Evolutionary conservation across 2,113 vertebrate species (phyloP).

Genomic region (Pollachius pollachius): DNA sequence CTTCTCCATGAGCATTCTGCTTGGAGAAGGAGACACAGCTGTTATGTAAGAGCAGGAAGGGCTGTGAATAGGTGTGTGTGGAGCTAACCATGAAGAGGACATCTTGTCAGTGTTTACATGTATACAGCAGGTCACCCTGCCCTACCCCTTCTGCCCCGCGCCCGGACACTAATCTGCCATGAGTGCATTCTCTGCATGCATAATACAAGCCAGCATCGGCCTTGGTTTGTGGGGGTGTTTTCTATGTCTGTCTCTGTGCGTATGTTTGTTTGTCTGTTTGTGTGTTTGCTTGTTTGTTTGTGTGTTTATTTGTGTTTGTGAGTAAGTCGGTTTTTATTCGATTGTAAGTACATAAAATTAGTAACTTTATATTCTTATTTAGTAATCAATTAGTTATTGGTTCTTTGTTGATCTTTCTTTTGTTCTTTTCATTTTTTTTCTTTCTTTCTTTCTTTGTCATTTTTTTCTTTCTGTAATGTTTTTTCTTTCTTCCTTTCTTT

Average conservation of each 20-base stretch:
- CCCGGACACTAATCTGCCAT: slow-evolving; percentile 64
- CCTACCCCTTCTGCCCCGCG: slow-evolving; percentile 55
- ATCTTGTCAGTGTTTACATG: slow-evolving; percentile 59
- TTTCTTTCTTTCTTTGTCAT: neutral
- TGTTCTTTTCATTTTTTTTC: neutral
- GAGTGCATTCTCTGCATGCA: slow-evolving; percentile 56
- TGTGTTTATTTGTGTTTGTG: neutral
- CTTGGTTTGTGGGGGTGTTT: too few species aligned
- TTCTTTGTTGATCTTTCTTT: neutral
- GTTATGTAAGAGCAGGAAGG: too few species aligned
- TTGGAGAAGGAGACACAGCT: too few species aligned
- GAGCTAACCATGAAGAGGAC: neutral
- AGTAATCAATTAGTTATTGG: neutral
- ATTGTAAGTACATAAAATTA: neutral
- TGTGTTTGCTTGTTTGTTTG: neutral
- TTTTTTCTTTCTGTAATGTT: neutral
- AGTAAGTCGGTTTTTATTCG: neutral
- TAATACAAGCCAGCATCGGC: slow-evolving; percentile 19
- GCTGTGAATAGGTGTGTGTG: too few species aligned
- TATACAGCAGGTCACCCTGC: slow-evolving; percentile 53
- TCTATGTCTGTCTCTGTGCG: neutral
- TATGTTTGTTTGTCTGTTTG: neutral
- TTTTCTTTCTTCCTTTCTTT: neutral
- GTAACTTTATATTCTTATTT: neutral
- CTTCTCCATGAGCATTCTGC: too few species aligned